phyloP scores from a whole-genome alignment of 2,113 vertebrate genomes.

The Mixornis gularis region DNA sequence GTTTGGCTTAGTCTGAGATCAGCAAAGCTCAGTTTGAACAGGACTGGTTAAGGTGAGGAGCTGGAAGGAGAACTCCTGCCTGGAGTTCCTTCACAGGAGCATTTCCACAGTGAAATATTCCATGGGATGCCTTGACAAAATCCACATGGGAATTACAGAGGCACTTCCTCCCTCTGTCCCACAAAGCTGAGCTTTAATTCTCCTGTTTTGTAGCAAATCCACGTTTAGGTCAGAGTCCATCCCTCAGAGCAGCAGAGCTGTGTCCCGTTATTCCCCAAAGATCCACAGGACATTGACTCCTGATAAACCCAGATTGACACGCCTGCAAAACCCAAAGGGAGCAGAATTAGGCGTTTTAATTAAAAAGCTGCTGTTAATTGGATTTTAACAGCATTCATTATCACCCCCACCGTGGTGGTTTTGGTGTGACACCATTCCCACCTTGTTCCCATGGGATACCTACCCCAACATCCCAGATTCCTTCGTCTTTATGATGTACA shows the following conservation, averaged over 20 bases:
- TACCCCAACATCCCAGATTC: constrained; percentile 97
- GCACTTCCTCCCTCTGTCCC: fast-evolving
- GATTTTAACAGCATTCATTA: fast-evolving
- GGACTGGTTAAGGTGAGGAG: not conserved
- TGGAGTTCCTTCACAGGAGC: not conserved
- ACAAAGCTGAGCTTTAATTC: not conserved
- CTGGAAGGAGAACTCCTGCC: not conserved
- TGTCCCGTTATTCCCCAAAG: constrained; percentile 69
- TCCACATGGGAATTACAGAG: fast-evolving
- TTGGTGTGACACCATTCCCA: not conserved
- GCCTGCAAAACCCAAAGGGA: constrained; percentile 65
- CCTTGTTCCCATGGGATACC: not conserved
- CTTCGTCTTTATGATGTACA: constrained; percentile 93
- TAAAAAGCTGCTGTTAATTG: not conserved
- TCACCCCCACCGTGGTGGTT: too few species aligned
- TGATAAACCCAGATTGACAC: constrained; percentile 90
- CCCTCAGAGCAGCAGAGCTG: not conserved
- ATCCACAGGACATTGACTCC: constrained; percentile 96
- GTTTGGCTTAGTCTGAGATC: not conserved
- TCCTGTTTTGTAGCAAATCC: fast-evolving
- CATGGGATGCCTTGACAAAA: fast-evolving
- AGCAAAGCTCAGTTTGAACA: not conserved
- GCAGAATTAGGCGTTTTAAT: fast-evolving
- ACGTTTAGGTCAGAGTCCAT: fast-evolving
- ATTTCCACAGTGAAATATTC: not conserved